Conservation (phyloP, 23 tunicate species). For the Ciona savignyi region DNA sequence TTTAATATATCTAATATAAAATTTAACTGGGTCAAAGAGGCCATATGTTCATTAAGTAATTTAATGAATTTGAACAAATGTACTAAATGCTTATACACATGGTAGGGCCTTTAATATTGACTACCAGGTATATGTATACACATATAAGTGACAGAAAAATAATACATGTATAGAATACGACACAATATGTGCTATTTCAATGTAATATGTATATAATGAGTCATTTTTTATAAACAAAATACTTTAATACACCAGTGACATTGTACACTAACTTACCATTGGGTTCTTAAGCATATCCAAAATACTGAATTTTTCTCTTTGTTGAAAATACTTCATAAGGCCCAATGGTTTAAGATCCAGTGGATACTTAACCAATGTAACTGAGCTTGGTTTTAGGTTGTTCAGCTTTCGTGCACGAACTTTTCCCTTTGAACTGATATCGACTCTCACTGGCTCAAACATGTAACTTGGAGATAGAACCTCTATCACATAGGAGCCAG, state of each 20-base stretch:
- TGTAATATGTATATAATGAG: no score
- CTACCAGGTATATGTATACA: no score
- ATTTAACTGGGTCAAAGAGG: no score
- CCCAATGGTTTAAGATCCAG: conserved; percentile 67
- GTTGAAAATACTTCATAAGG: conserved; percentile 67
- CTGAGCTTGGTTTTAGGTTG: conserved; percentile 57
- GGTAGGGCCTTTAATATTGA: no score
- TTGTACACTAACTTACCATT: conserved; percentile 49
- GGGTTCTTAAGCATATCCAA: conserved; percentile 90
- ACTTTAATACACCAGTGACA: no score
- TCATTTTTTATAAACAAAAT: background rate
- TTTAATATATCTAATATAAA: no score
- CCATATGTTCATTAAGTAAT: no score
- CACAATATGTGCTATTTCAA: no score
- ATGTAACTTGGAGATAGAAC: conserved; percentile 51
- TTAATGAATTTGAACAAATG: no score
- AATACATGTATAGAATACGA: no score
- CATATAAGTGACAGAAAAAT: no score
- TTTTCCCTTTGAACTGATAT: conserved; percentile 53
- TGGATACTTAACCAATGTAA: conserved; percentile 58
- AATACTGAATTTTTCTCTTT: conserved; percentile 81
- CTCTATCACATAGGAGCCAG: conserved; percentile 80
- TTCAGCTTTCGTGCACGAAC: conserved; percentile 75
- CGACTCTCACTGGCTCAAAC: conserved; percentile 78
- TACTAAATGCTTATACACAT: no score